phyloP scores from a whole-genome alignment of 2,113 vertebrate species.

The Gnathonemus echidnorhynchus region DNA sequence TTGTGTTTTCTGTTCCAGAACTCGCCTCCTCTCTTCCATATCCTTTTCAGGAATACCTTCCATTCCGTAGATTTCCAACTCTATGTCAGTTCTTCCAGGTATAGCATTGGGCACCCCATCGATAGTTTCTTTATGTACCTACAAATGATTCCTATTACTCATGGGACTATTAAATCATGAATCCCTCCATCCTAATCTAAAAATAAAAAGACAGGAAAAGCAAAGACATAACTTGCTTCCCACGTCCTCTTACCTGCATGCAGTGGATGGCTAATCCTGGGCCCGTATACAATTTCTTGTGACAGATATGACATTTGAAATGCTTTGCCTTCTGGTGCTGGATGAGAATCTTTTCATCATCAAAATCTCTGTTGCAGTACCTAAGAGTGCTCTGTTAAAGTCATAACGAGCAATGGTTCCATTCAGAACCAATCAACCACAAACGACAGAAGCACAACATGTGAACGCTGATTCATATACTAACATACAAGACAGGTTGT shows the following conservation, averaged over 20 bases:
- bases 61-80: constrained; percentile 98
- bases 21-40: constrained; percentile 87
- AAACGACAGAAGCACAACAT: background rate
- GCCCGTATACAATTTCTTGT: constrained; percentile 95
- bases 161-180: background rate
- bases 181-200: background rate
- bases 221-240: background rate
- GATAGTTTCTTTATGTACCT: constrained; percentile 99
- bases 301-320: constrained; percentile 98
- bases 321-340: constrained; percentile 99
- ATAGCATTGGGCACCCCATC: constrained; percentile 97
- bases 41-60: constrained; percentile 98
- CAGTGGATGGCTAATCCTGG: constrained; percentile 96
- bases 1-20: constrained; percentile 95
- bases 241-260: constrained; percentile 79
- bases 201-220: background rate
- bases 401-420: background rate
- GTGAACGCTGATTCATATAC: background rate
- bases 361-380: constrained; percentile 98
- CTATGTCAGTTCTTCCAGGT: constrained; percentile 92
- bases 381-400: constrained; percentile 67
- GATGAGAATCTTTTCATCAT: constrained; percentile 97
- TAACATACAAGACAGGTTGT: background rate
- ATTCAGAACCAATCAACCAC: background rate
- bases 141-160: background rate